Conservation (phyloP, 2,888 invertebrate species). For the Corythucha ciliata region DNA sequence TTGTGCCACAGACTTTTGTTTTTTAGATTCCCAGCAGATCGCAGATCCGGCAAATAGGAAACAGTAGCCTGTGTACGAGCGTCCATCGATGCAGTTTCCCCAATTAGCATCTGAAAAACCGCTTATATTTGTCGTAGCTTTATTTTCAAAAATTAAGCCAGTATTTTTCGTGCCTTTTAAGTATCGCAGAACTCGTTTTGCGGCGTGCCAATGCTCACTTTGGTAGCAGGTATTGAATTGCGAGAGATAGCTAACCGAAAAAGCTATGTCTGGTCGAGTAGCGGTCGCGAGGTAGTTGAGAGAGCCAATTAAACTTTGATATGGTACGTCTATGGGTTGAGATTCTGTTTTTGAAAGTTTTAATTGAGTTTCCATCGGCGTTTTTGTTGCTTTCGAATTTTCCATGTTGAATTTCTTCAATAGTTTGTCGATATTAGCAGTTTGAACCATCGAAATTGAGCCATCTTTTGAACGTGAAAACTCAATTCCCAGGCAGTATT, state of each 20-base stretch:
- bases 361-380: constrained; percentile 3
- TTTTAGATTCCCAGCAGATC: constrained; percentile 25
- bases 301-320: constrained; percentile 30
- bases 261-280: constrained; percentile 21
- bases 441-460: background rate
- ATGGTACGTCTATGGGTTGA: background rate
- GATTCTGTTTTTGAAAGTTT: background rate
- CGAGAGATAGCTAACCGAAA: constrained; percentile 9
- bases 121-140: background rate
- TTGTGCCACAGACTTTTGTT: constrained; percentile 22
- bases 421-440: constrained; percentile 1
- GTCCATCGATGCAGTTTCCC: constrained; percentile 18
- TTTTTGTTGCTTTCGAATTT: background rate
- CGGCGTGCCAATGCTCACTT: constrained; percentile 25
- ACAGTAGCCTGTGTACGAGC: constrained; percentile 27
- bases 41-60: constrained; percentile 18
- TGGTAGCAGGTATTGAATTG: constrained; percentile 10
- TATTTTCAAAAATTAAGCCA: background rate
- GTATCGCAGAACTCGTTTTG: constrained; percentile 29
- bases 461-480: background rate
- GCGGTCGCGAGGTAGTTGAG: constrained; percentile 16
- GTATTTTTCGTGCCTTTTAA: constrained; percentile 22
- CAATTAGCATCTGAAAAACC: background rate
- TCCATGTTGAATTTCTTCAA: constrained; percentile 2
- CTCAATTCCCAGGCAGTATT: background rate